Conservation (phyloP, 1,140 invertebrate genomes). For the Physella acuta region DNA sequence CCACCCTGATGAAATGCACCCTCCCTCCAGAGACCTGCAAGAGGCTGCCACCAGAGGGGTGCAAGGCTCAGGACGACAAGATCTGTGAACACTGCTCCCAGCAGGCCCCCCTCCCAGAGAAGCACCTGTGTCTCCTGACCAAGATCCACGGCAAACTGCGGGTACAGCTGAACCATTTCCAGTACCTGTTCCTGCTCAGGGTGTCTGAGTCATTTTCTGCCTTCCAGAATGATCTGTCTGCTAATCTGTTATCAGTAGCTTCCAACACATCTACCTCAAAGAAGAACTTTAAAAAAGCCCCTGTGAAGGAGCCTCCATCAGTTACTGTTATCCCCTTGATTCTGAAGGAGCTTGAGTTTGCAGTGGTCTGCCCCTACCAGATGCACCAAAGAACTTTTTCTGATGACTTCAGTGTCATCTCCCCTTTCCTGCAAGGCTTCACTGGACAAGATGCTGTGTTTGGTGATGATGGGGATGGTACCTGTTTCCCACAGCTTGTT, state of each 20-base stretch:
- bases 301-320: background rate
- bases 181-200: constrained; percentile 84
- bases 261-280: constrained; percentile 18
- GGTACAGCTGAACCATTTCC: constrained; percentile 77
- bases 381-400: constrained; percentile 38
- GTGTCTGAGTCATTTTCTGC: constrained; percentile 80
- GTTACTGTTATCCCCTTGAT: constrained; percentile 68
- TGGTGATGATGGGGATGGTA: constrained; percentile 8
- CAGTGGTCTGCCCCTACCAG: constrained; percentile 73
- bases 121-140: constrained; percentile 34
- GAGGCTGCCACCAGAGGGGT: constrained; percentile 12
- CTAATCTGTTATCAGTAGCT: constrained; percentile 71
- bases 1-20: background rate
- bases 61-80: constrained; percentile 8
- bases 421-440: constrained; percentile 22
- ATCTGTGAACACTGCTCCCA: background rate
- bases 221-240: constrained; percentile 64
- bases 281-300: background rate
- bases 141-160: constrained; percentile 47
- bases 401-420: constrained; percentile 33
- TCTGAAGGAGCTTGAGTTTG: constrained; percentile 82
- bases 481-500: constrained; percentile 15
- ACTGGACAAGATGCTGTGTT: constrained; percentile 19
- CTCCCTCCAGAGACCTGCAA: constrained; percentile 10
- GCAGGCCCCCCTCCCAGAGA: constrained; percentile 36